phyloP scores from a whole-genome alignment of 1,140 invertebrate species.

The Zaprionus nigranus region DNA sequence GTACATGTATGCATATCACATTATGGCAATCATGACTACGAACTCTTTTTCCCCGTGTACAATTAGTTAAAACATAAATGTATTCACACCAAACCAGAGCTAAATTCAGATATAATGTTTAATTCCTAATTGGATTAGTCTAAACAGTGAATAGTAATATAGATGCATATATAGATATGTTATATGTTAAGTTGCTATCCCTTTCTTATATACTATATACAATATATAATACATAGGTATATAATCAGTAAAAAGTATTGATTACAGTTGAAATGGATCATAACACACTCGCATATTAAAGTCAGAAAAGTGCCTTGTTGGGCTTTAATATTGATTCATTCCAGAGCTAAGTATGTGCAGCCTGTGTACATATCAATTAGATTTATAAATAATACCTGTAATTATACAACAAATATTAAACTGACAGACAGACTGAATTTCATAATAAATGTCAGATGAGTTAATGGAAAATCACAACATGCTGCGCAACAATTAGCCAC shows the following conservation, averaged over 20 bases:
- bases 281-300: no score
- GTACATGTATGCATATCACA: not conserved
- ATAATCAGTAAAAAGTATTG: no score
- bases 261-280: no score
- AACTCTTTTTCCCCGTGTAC: not conserved
- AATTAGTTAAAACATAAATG: not conserved
- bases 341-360: no score
- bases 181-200: no score
- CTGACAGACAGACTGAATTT: constrained; percentile 15
- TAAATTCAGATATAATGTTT: no score
- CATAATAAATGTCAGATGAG: constrained; percentile 39
- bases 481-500: constrained; percentile 55
- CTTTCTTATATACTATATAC: no score
- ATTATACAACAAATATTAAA: constrained; percentile 20
- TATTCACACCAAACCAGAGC: not conserved
- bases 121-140: no score
- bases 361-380: not conserved
- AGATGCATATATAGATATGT: no score
- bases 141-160: no score
- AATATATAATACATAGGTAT: no score
- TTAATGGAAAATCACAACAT: constrained; percentile 28
- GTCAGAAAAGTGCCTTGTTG: no score
- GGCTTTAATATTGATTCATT: not conserved
- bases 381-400: constrained; percentile 1
- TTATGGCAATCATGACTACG: not conserved